Evolutionary conservation across 2,888 invertebrate genomes (phyloP).

Genomic region (Eledona agricola): DNA sequence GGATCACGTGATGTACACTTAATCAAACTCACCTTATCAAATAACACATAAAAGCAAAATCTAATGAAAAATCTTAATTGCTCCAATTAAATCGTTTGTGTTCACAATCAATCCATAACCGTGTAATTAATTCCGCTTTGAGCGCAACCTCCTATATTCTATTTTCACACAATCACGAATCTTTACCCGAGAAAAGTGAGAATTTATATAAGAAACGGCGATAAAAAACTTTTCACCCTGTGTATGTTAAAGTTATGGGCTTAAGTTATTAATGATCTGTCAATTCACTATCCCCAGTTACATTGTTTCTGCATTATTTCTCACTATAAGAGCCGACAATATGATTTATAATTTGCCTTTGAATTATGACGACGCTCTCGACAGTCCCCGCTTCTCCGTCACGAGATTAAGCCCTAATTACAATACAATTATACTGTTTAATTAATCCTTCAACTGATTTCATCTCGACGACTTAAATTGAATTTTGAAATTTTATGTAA

Average conservation of each 20-base stretch:
- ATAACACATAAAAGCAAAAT: slow-evolving; percentile 13
- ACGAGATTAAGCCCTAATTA: slow-evolving; percentile 2
- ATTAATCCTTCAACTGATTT: neutral
- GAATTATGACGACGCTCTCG: slow-evolving; percentile 33
- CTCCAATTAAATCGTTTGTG: slow-evolving; percentile 7
- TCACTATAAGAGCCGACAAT: slow-evolving; percentile 51
- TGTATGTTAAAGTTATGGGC: slow-evolving; percentile 41
- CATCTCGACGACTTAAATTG: neutral
- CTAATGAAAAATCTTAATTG: slow-evolving; percentile 12
- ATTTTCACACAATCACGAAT: slow-evolving; percentile 29
- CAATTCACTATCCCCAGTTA: slow-evolving; percentile 51
- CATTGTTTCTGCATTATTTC: slow-evolving; percentile 58
- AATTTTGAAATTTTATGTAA: neutral
- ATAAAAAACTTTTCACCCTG: slow-evolving; percentile 35
- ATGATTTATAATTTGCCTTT: slow-evolving; percentile 55
- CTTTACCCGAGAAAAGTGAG: too few species aligned
- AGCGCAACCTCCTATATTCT: slow-evolving; percentile 7
- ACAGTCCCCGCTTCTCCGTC: neutral
- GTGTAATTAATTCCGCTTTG: neutral
- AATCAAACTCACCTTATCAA: slow-evolving; percentile 31
- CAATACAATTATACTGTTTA: slow-evolving; percentile 5
- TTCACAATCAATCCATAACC: neutral
- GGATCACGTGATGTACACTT: slow-evolving; percentile 31
- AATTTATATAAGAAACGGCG: slow-evolving; percentile 24
- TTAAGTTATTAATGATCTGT: slow-evolving; percentile 55